phyloP scores from a whole-genome alignment of 2,888 invertebrate genomes.

The Mycogona germanica region DNA sequence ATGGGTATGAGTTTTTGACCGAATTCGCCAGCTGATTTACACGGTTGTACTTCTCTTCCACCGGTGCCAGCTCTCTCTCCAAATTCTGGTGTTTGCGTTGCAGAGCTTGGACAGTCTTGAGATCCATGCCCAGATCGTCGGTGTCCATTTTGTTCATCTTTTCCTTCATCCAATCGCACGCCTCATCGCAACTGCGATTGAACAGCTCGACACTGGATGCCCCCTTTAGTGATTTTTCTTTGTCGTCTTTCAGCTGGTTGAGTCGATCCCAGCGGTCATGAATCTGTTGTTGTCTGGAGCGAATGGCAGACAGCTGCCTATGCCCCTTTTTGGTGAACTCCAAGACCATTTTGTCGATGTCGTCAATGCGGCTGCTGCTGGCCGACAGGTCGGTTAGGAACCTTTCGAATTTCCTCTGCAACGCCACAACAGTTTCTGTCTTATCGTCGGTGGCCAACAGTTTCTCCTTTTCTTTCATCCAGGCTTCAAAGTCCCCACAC shows the following conservation, averaged over 20 bases:
- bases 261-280: conserved; percentile 56
- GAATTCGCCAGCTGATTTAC: conserved; percentile 77
- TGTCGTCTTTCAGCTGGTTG: conserved; percentile 71
- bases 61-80: conserved; percentile 85
- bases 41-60: conserved; percentile 78
- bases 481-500: conserved; percentile 94
- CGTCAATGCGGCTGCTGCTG: conserved; percentile 78
- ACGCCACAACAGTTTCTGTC: conserved; percentile 78
- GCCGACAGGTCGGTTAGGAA: conserved; percentile 92
- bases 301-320: conserved; percentile 67
- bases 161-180: conserved; percentile 94
- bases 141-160: conserved; percentile 78
- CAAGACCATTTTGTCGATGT: conserved; percentile 73
- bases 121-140: conserved; percentile 56
- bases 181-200: conserved; percentile 90
- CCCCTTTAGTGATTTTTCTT: conserved; percentile 83
- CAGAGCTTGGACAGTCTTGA: conserved; percentile 80
- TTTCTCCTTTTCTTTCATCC: conserved; percentile 80
- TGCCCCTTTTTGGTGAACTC: conserved; percentile 75
- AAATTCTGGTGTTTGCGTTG: conserved; percentile 82
- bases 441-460: conserved; percentile 70
- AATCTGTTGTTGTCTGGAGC: conserved; percentile 63
- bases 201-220: conserved; percentile 91
- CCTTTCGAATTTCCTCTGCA: conserved; percentile 91
- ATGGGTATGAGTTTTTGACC: conserved; percentile 85